These are phyloP conservation scores for Drosophila prostipennis DNA, from an alignment of 2,888 invertebrate genomes.

Conservation along the genomic window DNA sequence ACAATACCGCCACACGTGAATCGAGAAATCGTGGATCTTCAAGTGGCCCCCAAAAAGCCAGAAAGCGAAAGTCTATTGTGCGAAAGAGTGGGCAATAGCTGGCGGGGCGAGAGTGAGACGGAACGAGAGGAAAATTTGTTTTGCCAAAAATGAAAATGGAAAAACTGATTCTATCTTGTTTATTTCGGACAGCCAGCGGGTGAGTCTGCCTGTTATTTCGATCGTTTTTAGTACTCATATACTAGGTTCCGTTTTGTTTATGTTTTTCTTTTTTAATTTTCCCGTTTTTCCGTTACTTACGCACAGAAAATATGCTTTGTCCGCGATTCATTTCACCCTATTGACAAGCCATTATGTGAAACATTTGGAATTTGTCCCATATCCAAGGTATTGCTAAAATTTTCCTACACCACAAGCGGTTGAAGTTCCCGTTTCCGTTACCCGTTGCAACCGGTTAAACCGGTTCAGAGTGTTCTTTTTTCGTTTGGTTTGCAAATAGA, in stretches of 20 bases:
- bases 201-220: constrained; percentile 26
- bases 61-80: constrained; percentile 16
- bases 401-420: constrained; percentile 7
- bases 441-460: constrained; percentile 41
- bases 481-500: constrained; percentile 43
- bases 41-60: constrained; percentile 10
- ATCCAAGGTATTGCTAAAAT: constrained; percentile 7
- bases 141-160: constrained; percentile 15
- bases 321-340: not conserved
- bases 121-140: constrained; percentile 14
- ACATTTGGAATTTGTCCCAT: not conserved
- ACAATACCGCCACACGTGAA: constrained; percentile 27
- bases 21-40: constrained; percentile 8
- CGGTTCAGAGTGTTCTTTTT: constrained; percentile 13
- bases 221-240: constrained; percentile 15
- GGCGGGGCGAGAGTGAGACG: not conserved
- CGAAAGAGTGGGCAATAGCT: not conserved
- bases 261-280: constrained; percentile 8
- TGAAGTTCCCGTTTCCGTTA: constrained; percentile 10
- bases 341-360: constrained; percentile 3
- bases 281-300: not conserved
- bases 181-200: constrained; percentile 27
- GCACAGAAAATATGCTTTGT: constrained; percentile 15
- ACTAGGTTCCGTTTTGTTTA: constrained; percentile 22
- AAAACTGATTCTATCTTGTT: constrained; percentile 44